Percentiles rank a stretch among this genome's conserved stretches.
Conservation (phyloP, 2,797 vertebrate genomes). For the Paedocypris micromegethes region DNA sequence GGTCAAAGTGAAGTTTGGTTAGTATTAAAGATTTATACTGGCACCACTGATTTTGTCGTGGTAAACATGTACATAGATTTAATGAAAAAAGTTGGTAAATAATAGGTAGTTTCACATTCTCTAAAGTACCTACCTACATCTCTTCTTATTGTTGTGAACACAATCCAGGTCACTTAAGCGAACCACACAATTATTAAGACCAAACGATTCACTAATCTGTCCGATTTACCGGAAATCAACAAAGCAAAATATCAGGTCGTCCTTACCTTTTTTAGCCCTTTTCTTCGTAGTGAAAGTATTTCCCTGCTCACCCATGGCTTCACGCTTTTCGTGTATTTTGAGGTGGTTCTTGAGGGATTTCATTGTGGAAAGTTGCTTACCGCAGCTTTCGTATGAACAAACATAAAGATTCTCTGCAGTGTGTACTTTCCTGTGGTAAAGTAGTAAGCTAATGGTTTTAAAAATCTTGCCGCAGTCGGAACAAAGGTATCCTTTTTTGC, state of each 20-base stretch:
- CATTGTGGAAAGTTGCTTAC: conserved; percentile 69
- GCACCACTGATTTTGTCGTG: too few relatives aligned
- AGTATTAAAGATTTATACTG: too few relatives aligned
- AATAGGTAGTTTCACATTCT: too few relatives aligned
- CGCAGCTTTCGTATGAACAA: conserved; percentile 65
- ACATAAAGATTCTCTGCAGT: conserved; percentile 74
- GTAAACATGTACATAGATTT: too few relatives aligned
- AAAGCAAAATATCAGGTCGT: background rate
- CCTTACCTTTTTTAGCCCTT: conserved; percentile 60
- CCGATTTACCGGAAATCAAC: background rate
- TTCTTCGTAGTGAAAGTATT: conserved; percentile 37
- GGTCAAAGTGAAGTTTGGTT: too few relatives aligned
- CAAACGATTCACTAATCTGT: too few relatives aligned
- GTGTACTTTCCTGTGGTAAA: conserved; percentile 75
- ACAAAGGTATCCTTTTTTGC: conserved; percentile 68
- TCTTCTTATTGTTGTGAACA: too few relatives aligned
- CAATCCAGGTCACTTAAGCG: too few relatives aligned
- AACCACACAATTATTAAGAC: too few relatives aligned
- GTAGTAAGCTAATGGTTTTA: conserved; percentile 73
- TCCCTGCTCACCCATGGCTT: conserved; percentile 35
- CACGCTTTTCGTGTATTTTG: conserved; percentile 57
- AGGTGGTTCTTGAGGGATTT: conserved; percentile 70
- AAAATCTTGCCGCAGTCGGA: conserved; percentile 71
- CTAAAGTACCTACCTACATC: too few relatives aligned
- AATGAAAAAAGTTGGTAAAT: too few relatives aligned